A percentile compares a stretch with the other conserved stretches of the same genome.
Conservation (phyloP, 2,888 invertebrate species). For the Ectropis crepuscularia region DNA sequence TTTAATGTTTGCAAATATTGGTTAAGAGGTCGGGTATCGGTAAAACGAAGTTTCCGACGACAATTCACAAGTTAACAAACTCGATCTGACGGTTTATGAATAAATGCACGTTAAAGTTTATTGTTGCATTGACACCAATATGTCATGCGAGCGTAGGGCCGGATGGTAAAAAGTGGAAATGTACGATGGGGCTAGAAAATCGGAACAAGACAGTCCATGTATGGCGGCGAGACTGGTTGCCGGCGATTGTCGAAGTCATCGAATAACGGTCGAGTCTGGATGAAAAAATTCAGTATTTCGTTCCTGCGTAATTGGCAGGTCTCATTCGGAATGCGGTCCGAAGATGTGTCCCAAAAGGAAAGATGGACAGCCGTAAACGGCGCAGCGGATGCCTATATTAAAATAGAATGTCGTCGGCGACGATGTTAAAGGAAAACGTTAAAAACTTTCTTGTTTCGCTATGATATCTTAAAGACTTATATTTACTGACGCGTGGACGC, state of each 20-base stretch:
- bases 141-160: conserved; percentile 61
- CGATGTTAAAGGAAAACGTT: conserved; percentile 46
- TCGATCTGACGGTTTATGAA: conserved; percentile 58
- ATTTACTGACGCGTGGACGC: conserved; percentile 27
- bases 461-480: conserved; percentile 33
- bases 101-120: conserved; percentile 76
- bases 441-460: conserved; percentile 33
- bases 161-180: conserved; percentile 69
- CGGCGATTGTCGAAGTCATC: conserved; percentile 73
- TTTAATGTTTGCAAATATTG: conserved; percentile 71
- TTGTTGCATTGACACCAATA: conserved; percentile 80
- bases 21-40: conserved; percentile 76
- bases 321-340: conserved; percentile 72
- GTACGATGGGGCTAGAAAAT: conserved; percentile 76
- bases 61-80: conserved; percentile 52
- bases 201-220: conserved; percentile 68
- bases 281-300: conserved; percentile 69
- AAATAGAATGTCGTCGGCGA: conserved; percentile 63
- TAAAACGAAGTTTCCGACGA: conserved; percentile 52
- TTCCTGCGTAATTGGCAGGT: conserved; percentile 75
- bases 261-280: conserved; percentile 71
- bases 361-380: conserved; percentile 65
- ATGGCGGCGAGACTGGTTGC: conserved; percentile 69
- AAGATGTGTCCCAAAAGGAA: conserved; percentile 74
- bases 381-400: conserved; percentile 63